A percentile compares a stretch with the other conserved stretches of the same genome.
phyloP scores from a whole-genome alignment of 1,140 invertebrate species.

The Geopemphigus sp. region DNA sequence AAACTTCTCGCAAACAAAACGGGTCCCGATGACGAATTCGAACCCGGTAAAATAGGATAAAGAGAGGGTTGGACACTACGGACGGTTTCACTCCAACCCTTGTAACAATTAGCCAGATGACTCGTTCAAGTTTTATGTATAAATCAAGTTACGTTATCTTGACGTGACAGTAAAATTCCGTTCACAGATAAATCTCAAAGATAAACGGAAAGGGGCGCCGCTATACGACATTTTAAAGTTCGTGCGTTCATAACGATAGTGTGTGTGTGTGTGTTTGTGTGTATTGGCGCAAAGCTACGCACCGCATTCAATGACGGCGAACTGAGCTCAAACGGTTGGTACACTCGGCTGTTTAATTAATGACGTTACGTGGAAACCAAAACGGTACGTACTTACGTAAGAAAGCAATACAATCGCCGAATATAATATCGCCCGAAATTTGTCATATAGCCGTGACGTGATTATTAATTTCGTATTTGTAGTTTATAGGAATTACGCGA shows the following conservation, averaged over 20 bases:
- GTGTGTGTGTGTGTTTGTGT: neutral
- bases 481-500: no score
- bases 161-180: constrained; percentile 18
- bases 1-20: constrained; percentile 40
- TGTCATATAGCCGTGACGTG: no score
- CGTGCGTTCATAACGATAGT: neutral
- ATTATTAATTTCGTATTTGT: no score
- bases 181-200: constrained; percentile 12
- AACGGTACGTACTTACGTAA: no score
- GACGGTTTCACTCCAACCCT: neutral
- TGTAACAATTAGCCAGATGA: constrained; percentile 42
- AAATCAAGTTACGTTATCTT: constrained; percentile 22
- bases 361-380: no score
- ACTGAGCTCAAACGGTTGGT: no score
- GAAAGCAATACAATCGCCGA: no score
- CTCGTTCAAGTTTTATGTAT: constrained; percentile 30
- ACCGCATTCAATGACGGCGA: no score
- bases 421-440: no score
- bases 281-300: no score
- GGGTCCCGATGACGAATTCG: constrained; percentile 31
- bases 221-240: neutral
- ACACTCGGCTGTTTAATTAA: no score
- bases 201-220: neutral
- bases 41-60: neutral
- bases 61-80: neutral